Percentiles rank a stretch among this genome's conserved stretches.
phyloP scores from a whole-genome alignment of 2,113 vertebrate species.

The Leptosomus discolor region DNA sequence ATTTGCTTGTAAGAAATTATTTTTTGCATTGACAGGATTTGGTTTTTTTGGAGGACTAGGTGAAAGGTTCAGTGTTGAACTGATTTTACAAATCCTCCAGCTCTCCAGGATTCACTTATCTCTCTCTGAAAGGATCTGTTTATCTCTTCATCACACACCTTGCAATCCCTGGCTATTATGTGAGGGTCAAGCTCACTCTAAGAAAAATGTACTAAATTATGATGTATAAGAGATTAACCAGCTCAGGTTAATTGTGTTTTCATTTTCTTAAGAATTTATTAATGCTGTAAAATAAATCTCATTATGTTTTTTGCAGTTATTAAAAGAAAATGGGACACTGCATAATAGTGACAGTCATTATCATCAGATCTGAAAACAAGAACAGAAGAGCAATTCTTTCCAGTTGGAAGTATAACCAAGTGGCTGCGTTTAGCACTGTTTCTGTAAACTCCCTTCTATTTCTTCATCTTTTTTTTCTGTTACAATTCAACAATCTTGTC shows the following conservation, averaged over 20 bases:
- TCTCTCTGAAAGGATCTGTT: not conserved
- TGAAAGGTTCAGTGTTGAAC: not conserved
- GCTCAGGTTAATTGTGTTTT: constrained; percentile 53
- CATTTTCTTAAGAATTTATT: constrained; percentile 18
- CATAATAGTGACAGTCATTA: not conserved
- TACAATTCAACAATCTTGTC: not conserved
- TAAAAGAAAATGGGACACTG: not conserved
- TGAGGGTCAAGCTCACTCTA: not conserved
- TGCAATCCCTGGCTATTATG: not conserved
- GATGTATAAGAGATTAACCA: constrained; percentile 23
- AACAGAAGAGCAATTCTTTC: not conserved
- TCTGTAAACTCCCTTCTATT: not conserved
- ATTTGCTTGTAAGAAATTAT: not conserved
- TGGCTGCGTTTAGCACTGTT: not conserved
- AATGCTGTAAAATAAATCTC: not conserved
- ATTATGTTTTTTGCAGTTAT: not conserved
- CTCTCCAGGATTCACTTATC: not conserved
- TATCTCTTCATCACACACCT: constrained; percentile 7
- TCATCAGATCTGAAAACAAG: not conserved
- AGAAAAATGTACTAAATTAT: constrained; percentile 24
- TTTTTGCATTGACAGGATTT: not conserved
- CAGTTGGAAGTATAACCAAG: not conserved
- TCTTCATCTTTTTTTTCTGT: not conserved
- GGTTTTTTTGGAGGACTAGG: not conserved
- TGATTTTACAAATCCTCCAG: not conserved